Evolutionary conservation across 1,140 invertebrate species (phyloP), one percentile per base, ranked within the genome.

Genomic region (Megalonaias nervosa): DNA sequence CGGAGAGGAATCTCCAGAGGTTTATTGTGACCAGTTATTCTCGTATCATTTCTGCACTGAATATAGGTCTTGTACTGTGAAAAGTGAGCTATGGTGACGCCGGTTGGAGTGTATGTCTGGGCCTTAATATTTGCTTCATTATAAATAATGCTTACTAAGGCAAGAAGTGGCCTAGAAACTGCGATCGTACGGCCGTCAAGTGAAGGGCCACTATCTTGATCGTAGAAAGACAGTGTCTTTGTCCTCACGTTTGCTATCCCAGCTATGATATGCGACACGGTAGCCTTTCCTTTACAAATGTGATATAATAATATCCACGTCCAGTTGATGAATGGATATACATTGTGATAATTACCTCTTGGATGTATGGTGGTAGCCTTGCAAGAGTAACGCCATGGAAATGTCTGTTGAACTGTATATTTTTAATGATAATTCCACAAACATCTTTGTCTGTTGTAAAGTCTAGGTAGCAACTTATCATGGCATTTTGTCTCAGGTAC

Each of bases 401-500:
- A 48, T 19, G 4, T 66, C 56, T 56, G 12, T 57, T 71, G 26
- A 74, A 65, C 31, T 73, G 16, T 19, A 72, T 19, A 57, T 61
- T 13, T 67, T 31, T 26, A n/a, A 19, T 31, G 17, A 2, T 62
- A 15, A 31, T 19, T 48, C 56, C 2, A n/a, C 31, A 26, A 12
- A 23, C 38, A 48, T 11, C 62, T 15, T 64, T 60, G n/a, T 31
- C 48, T 75, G 21, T 71, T 78, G 19, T 71, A 81, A 12, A 83
- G 55, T 3, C 72, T 26, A 16, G 71, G 65, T 38, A 77, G 38
- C 59, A 73, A 81, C n/a, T 19, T 17, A 6, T 17, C 4, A 31
- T 81, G 75, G 68, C 80, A 82, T 48, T 78, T 81, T 14, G 70
- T 21, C 58, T 82, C 78, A 67, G 74, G 74, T 67, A 80, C 79